Base-by-base conservation (phyloP, 2,888 invertebrate genomes). In the Crematogaster levior region DNA sequence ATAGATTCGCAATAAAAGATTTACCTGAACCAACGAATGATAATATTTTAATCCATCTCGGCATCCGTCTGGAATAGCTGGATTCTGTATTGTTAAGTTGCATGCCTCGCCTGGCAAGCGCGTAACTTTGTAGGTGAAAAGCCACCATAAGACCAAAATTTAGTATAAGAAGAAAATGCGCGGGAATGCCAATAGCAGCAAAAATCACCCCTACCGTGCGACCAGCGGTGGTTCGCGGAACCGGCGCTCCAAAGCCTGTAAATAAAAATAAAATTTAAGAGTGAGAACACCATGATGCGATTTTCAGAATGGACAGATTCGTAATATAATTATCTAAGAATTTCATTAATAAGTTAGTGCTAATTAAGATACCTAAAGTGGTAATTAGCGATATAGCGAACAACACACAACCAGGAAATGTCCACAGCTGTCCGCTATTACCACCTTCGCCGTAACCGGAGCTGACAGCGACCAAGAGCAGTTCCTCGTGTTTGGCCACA, bases 211-310 rank as follows among this genome's bases (percentile, higher is more conserved):
- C 96, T 0, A 96, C 95, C 1, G 95, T 95, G 84, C 96, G 95
- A 0, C 97, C 97, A 89, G 95, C 94, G 4, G 95, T 92, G 0
- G 97, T 97, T 30, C 96, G 95, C 0, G 97, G 97, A 5, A 97
- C 96, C 0, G 97, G 97, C 0, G 97, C 97, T 0, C 97, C 97
- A 89, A 97, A 97, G 85, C 97, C 97, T 97, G 91, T 3, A 93
- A 72, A 60, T 10, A 75, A 58, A 15, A 43, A 65, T 43, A 34
- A 6, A 34, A 60, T 56, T 60, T 12, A 51, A n/a, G 12, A 58
- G 6, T n/a, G n/a, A 37, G 15, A 37, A 34, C 18, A n/a, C 7
- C 4, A 37, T 1, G 7, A 18, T 15, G 9, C 12, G 27, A 3
- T 6, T 27, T 24, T n/a, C 1, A 37, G 34, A 24, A 24, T 24